A percentile compares a stretch with the other conserved stretches of the same genome.
Evolutionary conservation across 2,113 vertebrate species (phyloP).

Genomic region (Thunnus maccoyii): DNA sequence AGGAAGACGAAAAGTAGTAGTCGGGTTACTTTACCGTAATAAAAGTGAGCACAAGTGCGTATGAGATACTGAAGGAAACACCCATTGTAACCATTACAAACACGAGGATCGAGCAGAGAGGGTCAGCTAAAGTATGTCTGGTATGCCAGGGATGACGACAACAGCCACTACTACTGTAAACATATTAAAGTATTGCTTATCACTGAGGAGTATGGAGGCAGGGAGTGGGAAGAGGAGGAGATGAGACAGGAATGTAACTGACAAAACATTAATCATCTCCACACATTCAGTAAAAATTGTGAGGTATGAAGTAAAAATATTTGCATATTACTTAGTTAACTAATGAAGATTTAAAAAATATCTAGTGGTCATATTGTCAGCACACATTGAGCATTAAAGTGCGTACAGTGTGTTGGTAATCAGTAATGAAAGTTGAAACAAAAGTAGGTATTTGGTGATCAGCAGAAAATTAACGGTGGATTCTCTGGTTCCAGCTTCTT

Average conservation of each 20-base stretch:
- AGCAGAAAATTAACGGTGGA: too few species aligned
- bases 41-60: neutral
- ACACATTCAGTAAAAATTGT: neutral
- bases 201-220: neutral
- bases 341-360: too few species aligned
- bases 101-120: slow-evolving; percentile 6
- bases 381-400: too few species aligned
- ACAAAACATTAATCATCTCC: neutral
- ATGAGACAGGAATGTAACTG: neutral
- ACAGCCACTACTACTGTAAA: slow-evolving; percentile 20
- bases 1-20: neutral
- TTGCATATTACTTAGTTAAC: too few species aligned
- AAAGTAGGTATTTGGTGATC: too few species aligned
- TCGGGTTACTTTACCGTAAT: neutral
- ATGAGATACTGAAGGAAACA: neutral
- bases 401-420: neutral
- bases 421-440: neutral
- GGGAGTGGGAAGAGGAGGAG: neutral
- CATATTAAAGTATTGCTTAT: slow-evolving; percentile 1
- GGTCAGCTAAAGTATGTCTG: slow-evolving; percentile 33
- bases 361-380: neutral
- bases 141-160: slow-evolving; percentile 41
- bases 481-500: too few species aligned
- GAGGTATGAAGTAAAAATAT: neutral
- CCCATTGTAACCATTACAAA: neutral